Conservation (phyloP, 30 jellyfish, hydroid and myxozoan species). For the Chrysaora quinquecirrha region DNA sequence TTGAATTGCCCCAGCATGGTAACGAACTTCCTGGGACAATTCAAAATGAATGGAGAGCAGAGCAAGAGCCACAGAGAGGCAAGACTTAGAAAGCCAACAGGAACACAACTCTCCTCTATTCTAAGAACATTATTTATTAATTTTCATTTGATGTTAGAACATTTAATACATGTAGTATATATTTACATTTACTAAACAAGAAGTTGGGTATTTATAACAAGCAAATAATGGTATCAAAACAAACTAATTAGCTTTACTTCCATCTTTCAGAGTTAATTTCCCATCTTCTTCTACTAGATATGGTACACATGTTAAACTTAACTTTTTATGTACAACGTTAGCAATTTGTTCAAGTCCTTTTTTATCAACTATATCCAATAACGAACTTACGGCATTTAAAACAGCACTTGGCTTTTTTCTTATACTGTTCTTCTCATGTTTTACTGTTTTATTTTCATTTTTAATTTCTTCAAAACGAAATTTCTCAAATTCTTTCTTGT, state of each 20-base stretch:
- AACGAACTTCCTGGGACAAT: no score
- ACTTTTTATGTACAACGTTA: slow-evolving; percentile 80
- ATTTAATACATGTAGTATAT: no score
- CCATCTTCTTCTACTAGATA: slow-evolving; percentile 41
- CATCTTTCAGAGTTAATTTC: slow-evolving; percentile 26
- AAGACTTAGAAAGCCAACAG: no score
- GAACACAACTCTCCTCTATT: no score
- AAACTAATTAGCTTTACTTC: slow-evolving; percentile 22
- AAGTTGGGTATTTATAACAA: no score
- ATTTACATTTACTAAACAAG: no score
- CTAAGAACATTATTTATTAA: no score
- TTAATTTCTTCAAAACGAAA: slow-evolving; percentile 43
- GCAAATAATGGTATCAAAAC: no score
- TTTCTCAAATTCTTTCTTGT: slow-evolving; percentile 72
- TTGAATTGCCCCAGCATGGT: no score
- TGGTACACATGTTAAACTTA: slow-evolving; percentile 84
- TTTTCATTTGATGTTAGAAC: no score
- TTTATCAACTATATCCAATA: slow-evolving; percentile 70
- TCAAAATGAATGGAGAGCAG: no score
- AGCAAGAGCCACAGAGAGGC: no score
- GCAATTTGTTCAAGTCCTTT: slow-evolving; percentile 78
- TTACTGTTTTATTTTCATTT: slow-evolving; percentile 58
- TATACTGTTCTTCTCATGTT: slow-evolving; percentile 7
- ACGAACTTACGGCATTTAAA: slow-evolving; percentile 78
- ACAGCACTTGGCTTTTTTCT: slow-evolving; percentile 78